Percentiles rank a stretch among this genome's conserved stretches.
phyloP scores from a whole-genome alignment of 2,113 vertebrate genomes.

The Chamaea fasciata region DNA sequence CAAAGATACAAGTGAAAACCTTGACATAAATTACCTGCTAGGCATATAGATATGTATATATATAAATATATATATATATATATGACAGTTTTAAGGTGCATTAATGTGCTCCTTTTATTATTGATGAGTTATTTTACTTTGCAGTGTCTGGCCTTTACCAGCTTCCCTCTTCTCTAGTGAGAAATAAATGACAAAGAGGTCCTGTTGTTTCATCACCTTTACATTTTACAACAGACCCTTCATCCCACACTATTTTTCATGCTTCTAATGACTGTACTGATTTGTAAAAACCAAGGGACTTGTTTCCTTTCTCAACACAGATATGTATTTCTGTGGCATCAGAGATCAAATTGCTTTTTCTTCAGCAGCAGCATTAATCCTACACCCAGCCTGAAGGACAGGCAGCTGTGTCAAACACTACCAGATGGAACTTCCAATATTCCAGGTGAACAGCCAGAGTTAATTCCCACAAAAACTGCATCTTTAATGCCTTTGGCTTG shows the following conservation, averaged over 20 bases:
- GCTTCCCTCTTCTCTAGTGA: background rate
- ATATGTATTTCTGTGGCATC: background rate
- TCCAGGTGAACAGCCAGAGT: background rate
- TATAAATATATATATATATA: rapidly evolving
- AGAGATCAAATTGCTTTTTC: background rate
- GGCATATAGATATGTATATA: background rate
- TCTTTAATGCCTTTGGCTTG: background rate
- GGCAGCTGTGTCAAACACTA: background rate
- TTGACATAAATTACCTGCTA: background rate
- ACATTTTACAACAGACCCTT: conserved; percentile 28
- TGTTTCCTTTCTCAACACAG: background rate
- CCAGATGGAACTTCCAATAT: background rate
- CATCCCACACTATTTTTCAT: conserved; percentile 4
- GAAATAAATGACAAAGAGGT: conserved; percentile 2
- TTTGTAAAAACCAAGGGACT: conserved; percentile 34
- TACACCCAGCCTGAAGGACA: background rate
- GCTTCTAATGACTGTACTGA: background rate
- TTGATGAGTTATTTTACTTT: background rate
- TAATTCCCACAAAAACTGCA: background rate
- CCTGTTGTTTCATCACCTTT: background rate
- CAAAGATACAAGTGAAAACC: background rate
- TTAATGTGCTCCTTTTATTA: background rate
- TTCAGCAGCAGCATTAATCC: conserved; percentile 9
- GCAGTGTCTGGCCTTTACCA: background rate
- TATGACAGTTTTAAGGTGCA: background rate